These are phyloP conservation scores for Stenopsyche tienmushanensis DNA, from an alignment of 1,140 invertebrate species.

Conservation along the genomic window DNA sequence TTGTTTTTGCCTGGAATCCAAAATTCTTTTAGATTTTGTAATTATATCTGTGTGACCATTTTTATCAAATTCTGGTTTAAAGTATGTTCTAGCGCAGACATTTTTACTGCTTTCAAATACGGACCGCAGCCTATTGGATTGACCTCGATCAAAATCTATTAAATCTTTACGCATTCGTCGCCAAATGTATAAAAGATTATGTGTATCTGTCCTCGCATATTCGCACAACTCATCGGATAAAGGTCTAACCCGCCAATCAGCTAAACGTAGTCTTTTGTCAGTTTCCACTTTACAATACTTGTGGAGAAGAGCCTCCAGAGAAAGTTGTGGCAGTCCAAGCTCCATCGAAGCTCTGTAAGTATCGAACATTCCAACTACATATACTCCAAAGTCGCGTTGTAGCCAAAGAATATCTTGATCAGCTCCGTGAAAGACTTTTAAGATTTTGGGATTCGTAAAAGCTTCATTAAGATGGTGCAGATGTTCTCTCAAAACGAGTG, in stretches of 20 bases:
- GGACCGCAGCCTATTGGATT: slow-evolving; percentile 67
- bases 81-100: slow-evolving; percentile 75
- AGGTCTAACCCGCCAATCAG: slow-evolving; percentile 95
- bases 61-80: slow-evolving; percentile 73
- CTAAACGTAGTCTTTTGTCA: slow-evolving; percentile 90
- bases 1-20: slow-evolving; percentile 83
- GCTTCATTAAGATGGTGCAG: slow-evolving; percentile 85
- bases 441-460: slow-evolving; percentile 86
- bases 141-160: slow-evolving; percentile 66
- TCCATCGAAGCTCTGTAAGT: slow-evolving; percentile 84
- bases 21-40: slow-evolving; percentile 74
- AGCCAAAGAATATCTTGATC: slow-evolving; percentile 90
- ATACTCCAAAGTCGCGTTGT: slow-evolving; percentile 92
- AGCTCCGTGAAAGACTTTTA: slow-evolving; percentile 95
- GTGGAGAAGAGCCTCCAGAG: slow-evolving; percentile 78
- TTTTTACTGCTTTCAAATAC: slow-evolving; percentile 72
- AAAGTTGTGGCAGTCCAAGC: slow-evolving; percentile 71
- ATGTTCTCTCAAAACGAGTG: slow-evolving; percentile 77
- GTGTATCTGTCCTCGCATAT: slow-evolving; percentile 94
- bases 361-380: slow-evolving; percentile 97
- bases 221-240: slow-evolving; percentile 78
- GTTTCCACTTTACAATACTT: slow-evolving; percentile 76
- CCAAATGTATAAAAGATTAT: slow-evolving; percentile 93
- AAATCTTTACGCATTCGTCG: slow-evolving; percentile 79
- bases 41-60: slow-evolving; percentile 77